Percentiles rank a stretch among this genome's conserved stretches.
These are phyloP conservation scores for Asarcornis scutulata DNA, from an alignment of 2,113 vertebrate genomes.

Conservation along the genomic window DNA sequence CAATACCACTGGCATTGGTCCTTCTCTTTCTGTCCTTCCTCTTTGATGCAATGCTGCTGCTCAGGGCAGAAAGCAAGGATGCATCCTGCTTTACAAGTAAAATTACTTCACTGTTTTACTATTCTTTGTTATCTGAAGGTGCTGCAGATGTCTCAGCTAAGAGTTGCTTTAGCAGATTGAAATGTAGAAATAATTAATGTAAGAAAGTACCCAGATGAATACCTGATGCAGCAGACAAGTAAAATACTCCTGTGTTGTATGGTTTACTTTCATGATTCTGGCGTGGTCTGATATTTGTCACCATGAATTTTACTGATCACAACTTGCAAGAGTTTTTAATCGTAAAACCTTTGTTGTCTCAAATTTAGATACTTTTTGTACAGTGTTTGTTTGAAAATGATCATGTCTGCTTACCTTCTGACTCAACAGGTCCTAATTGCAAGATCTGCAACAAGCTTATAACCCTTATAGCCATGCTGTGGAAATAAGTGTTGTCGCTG, in stretches of 20 bases:
- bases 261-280: background rate
- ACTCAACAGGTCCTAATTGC: background rate
- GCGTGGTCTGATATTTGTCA: background rate
- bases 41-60: background rate
- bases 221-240: background rate
- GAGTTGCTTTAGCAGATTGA: background rate
- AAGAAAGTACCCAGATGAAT: background rate
- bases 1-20: background rate
- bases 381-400: background rate
- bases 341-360: background rate
- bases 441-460: background rate
- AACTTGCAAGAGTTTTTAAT: background rate
- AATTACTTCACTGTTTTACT: background rate
- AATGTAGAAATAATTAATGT: background rate
- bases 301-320: background rate
- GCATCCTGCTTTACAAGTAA: background rate
- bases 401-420: background rate
- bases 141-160: background rate
- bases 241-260: background rate
- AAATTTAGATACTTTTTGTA: background rate
- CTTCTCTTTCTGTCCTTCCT: fast-evolving
- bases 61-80: background rate
- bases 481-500: background rate
- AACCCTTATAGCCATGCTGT: background rate
- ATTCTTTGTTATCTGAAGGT: background rate